Base-by-base conservation (phyloP, 2,888 invertebrate species). In the Apodemia zela region DNA sequence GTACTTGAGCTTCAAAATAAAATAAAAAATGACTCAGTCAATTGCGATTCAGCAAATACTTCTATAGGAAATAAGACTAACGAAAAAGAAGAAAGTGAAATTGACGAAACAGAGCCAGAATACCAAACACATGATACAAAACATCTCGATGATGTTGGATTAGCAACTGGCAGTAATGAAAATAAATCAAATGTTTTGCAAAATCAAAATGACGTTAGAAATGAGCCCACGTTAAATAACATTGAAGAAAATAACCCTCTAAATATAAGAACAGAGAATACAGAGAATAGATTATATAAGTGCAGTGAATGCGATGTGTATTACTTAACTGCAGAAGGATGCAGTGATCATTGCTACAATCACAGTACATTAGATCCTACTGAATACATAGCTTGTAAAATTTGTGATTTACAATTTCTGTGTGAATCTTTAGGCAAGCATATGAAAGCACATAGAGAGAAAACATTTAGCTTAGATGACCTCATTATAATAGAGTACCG, bases 351-450 rank as follows among this genome's bases (percentile, higher is more conserved):
- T 21, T 69, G 70, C 0, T 8, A 63, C 0, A 66, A 71, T 10
- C 85, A 86, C 11, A 63, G 58, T 10, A 54, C 64, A 0, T 63
- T 85, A 3, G 77, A 85, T 10, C 67, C 78, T 0, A 81, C 73
- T n/a, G 72, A 76, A 2, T 85, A 76, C 59, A 85, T 84, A 3
- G 80, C 76, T 10, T 86, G 86, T 60, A 85, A 86, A 58, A 66
- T 85, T 0, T 86, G 86, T 60, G 73, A 77, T 3, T 71, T 84
- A 0, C 85, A 83, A 62, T 84, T 86, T 61, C 66, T 74, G 2
- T 76, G 80, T 0, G 71, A 75, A 18, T 70, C 77, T 2, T 65
- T 86, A 0, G 76, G 73, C 0, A 63, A 67, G 0, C 86, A 86
- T 47, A 76, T 85, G 62, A 71, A 63, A 11, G 66, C 66, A 1